A percentile compares a stretch with the other conserved stretches of the same genome.
These are phyloP conservation scores for Cyanocitta stelleri DNA, from an alignment of 2,113 vertebrate genomes.

Conservation along the genomic window DNA sequence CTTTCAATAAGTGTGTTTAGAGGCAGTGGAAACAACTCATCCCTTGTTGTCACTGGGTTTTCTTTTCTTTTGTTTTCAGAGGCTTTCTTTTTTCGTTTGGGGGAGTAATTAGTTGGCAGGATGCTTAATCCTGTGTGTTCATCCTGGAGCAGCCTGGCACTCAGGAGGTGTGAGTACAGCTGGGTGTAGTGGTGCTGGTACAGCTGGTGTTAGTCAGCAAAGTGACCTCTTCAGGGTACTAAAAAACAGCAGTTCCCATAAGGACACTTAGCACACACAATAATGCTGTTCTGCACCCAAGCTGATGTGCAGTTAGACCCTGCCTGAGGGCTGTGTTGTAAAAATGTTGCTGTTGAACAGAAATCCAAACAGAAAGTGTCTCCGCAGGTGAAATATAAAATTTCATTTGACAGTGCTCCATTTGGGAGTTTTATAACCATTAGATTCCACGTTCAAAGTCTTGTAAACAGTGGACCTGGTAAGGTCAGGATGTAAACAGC, in stretches of 20 bases:
- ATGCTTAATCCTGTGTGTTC: not conserved
- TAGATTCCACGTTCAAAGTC: not conserved
- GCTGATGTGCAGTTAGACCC: not conserved
- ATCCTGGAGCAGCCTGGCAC: not conserved
- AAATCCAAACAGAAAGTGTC: conserved; percentile 29
- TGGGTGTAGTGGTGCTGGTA: not conserved
- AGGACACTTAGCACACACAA: not conserved
- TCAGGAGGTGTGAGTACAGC: not conserved
- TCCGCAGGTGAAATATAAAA: not conserved
- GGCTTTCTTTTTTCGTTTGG: not conserved
- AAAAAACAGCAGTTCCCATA: not conserved
- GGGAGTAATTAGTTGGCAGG: not conserved
- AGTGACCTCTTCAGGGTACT: conserved; percentile 3
- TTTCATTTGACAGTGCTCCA: conserved; percentile 25
- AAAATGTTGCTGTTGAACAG: conserved; percentile 45
- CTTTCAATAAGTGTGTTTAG: not conserved
- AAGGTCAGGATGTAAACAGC: not conserved
- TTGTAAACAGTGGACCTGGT: not conserved
- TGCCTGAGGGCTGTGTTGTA: conserved; percentile 33
- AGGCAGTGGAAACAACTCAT: not conserved
- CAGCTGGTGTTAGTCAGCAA: not conserved
- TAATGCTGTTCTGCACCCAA: not conserved
- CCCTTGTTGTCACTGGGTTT: not conserved
- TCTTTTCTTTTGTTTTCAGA: not conserved
- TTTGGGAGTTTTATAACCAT: conserved; percentile 38